Base-by-base conservation (phyloP, 2,888 invertebrate genomes). In the Automeris io region DNA sequence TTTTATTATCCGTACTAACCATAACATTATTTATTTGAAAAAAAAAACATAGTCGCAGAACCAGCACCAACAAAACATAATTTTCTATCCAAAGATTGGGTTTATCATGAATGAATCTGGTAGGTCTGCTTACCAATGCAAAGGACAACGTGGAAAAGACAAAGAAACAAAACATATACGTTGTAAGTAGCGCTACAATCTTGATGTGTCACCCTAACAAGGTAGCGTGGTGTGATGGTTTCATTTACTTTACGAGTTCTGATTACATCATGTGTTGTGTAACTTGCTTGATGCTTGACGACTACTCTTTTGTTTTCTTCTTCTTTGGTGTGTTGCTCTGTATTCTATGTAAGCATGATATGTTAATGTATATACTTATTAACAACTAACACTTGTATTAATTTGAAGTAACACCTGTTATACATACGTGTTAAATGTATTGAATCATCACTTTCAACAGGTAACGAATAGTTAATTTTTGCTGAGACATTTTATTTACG, bases 221-320 rank as follows among this genome's bases (percentile, higher is more conserved):
- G 76, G 78, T 80, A 77, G 78, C 70, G 75, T 77, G 80, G 77
- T 79, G 78, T 79, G 66, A 67, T 74, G 74, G 77, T 78, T 71
- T 74, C 73, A 73, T 65, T 70, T 47, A 65, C 55, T 61, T 50
- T 47, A 57, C 18, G 7, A 35, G 29, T 40, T 36, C 35, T 38
- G 45, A 47, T 44, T 48, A 49, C 45, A 60, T 40, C 47, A 47
- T 61, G 57, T 67, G 67, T 56, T 56, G 50, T 64, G 53, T 63
- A 51, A 47, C 45, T 47, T 52, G 77, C 76, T 76, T 79, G 41
- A 51, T 41, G 72, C 76, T 79, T 77, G 46, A 57, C 46, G 59
- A 57, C 63, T 51, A 50, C 54, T 49, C 49, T 56, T 62, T 39
- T 24, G 38, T 58, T 58, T 63, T 47, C 61, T 57, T 62, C 50